phyloP scores from a whole-genome alignment of 2,797 vertebrate genomes.

The Triplophysa yarkandensis region DNA sequence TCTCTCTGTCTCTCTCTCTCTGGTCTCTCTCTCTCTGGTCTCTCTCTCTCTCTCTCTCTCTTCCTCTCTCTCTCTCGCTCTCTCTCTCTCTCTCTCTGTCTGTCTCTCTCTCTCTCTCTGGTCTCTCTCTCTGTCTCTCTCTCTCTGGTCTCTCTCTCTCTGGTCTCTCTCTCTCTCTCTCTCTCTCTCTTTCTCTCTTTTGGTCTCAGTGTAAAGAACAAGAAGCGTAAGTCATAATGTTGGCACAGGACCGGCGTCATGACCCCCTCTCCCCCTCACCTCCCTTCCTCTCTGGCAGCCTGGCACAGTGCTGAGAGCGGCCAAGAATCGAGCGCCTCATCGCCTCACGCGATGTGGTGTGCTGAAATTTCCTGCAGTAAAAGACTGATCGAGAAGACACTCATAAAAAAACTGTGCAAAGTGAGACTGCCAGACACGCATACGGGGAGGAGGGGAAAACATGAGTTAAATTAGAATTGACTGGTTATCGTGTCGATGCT shows the following conservation, averaged over 20 bases:
- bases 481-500: constrained; percentile 60
- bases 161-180: constrained; percentile 48
- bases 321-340: constrained; percentile 79
- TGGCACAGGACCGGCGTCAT: constrained; percentile 66
- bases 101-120: constrained; percentile 10
- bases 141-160: constrained; percentile 8
- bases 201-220: constrained; percentile 54
- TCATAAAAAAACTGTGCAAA: constrained; percentile 72
- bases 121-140: background rate
- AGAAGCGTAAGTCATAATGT: constrained; percentile 57
- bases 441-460: constrained; percentile 22
- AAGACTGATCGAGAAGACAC: constrained; percentile 79
- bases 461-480: constrained; percentile 35
- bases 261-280: constrained; percentile 52
- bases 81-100: constrained; percentile 44
- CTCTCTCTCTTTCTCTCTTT: constrained; percentile 49
- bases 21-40: constrained; percentile 7
- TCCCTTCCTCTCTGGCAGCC: constrained; percentile 64
- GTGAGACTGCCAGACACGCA: constrained; percentile 52
- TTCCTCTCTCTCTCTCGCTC: no score
- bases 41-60: constrained; percentile 57
- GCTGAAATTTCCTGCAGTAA: constrained; percentile 82
- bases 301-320: constrained; percentile 69
- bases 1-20: background rate
- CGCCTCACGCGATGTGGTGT: constrained; percentile 81